These are phyloP conservation scores for Diorhabda carinulata DNA, from an alignment of 1,140 invertebrate species.

Conservation along the genomic window DNA sequence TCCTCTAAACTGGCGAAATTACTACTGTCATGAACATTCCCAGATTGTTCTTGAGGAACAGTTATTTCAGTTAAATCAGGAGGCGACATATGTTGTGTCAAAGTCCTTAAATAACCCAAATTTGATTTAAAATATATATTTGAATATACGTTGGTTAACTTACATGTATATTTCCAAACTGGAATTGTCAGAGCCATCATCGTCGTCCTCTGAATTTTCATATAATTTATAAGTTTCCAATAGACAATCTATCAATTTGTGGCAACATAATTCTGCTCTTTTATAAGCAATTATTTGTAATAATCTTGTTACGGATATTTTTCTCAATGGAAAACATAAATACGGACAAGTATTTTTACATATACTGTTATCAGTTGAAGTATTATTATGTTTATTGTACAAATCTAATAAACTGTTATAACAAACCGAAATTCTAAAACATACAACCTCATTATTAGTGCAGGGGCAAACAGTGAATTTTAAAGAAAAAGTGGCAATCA, in stretches of 20 bases:
- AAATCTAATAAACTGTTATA: constrained; percentile 36
- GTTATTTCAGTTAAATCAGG: constrained; percentile 40
- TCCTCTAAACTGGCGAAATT: constrained; percentile 48
- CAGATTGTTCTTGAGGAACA: constrained; percentile 27
- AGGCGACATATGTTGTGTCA: constrained; percentile 45
- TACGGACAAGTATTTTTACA: constrained; percentile 57
- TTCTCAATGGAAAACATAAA: constrained; percentile 52
- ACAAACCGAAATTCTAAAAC: constrained; percentile 32
- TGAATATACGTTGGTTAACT: constrained; percentile 2
- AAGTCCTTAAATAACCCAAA: constrained; percentile 30
- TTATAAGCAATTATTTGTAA: constrained; percentile 53
- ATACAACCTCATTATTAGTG: constrained; percentile 1
- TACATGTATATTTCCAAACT: constrained; percentile 55
- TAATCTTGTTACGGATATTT: constrained; percentile 54
- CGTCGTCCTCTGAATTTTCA: constrained; percentile 44
- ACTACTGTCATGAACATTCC: constrained; percentile 25
- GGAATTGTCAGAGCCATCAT: constrained; percentile 52
- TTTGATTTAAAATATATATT: background rate
- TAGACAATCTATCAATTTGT: constrained; percentile 53
- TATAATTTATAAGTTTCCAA: constrained; percentile 45
- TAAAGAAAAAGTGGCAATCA: no score
- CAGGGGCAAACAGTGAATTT: no score
- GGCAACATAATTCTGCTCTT: constrained; percentile 51
- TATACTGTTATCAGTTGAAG: constrained; percentile 41
- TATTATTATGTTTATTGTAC: constrained; percentile 34